Percentiles rank a stretch among this genome's conserved stretches.
Conservation (phyloP, 2,888 invertebrate genomes). For the Rhodophaea formosa region DNA sequence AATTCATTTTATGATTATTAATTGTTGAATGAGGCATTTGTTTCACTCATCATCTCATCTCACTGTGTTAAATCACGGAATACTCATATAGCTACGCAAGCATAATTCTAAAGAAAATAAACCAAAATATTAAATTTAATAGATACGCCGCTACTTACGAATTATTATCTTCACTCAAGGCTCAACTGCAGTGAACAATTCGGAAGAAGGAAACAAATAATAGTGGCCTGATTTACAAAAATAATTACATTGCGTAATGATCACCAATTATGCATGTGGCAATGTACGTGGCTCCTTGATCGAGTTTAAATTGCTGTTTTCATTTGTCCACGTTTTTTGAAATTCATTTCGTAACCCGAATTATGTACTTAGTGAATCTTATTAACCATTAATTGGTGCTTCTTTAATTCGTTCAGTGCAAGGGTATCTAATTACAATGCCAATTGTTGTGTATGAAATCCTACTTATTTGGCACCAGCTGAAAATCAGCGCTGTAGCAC, state of each 20-base stretch:
- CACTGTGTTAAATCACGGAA: too few species aligned
- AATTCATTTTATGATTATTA: too few species aligned
- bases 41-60: too few species aligned
- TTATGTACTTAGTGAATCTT: background rate
- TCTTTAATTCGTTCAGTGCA: background rate
- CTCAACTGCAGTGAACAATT: background rate
- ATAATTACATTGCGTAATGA: constrained; percentile 9
- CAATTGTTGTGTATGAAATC: too few species aligned
- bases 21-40: too few species aligned
- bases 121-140: too few species aligned
- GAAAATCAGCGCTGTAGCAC: too few species aligned
- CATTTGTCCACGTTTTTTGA: constrained; percentile 6
- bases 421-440: too few species aligned
- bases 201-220: constrained; percentile 5
- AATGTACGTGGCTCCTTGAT: constrained; percentile 16
- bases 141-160: too few species aligned
- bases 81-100: too few species aligned
- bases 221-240: background rate
- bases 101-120: too few species aligned
- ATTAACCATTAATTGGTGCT: background rate
- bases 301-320: constrained; percentile 19
- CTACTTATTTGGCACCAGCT: too few species aligned
- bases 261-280: background rate
- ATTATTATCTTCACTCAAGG: background rate
- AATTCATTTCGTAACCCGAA: constrained; percentile 8